Base-by-base conservation (phyloP, 2,113 vertebrate genomes). In the Tachycineta bicolor region DNA sequence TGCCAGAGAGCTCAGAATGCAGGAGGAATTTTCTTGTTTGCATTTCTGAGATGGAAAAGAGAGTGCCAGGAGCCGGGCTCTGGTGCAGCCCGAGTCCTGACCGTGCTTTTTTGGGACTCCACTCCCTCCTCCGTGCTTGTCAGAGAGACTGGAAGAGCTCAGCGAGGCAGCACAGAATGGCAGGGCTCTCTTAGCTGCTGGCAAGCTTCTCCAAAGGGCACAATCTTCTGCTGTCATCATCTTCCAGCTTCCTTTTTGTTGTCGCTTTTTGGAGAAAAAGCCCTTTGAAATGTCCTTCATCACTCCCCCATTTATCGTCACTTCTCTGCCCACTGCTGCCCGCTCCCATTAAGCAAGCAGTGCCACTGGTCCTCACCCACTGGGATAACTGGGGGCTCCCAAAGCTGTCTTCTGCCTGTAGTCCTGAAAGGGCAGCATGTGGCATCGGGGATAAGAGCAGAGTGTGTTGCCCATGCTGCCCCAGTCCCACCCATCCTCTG, bases 1-100 rank as follows among this genome's bases (percentile, higher is more conserved):
- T 89, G 93, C 89, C 91, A 80, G 67, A 58, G 70, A 87, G 50
- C 62, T 87, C 68, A 31, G 56, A 39, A 74, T 81, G 71, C 82
- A 59, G 74, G 52, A 74, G 84, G 46, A 87, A 80, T 95, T 67
- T 81, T 70, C 85, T 93, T 29, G 1, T 79, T 86, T 85, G 71
- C 26, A 16, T 88, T 88, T 81, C 82, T 80, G 79, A 86, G 53
- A 21, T 9, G 28, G 49, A 80, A 44, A 44, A 79, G 55, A 47
- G 59, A 59, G 65, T 49, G n/a, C 73, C n/a, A 70, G 63, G 86
- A 97, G 63, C 44, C 3, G 2, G 65, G 33, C n/a, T 79, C 11
- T 13, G 19, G 74, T 34, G 20, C 64, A 73, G 64, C 53, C 55
- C 2, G 1, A 26, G 80, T 79, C 78, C 37, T 8, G 22, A 10